These are phyloP conservation scores for Neuroterus valhalla DNA, from an alignment of 1,140 invertebrate genomes.

Conservation along the genomic window DNA sequence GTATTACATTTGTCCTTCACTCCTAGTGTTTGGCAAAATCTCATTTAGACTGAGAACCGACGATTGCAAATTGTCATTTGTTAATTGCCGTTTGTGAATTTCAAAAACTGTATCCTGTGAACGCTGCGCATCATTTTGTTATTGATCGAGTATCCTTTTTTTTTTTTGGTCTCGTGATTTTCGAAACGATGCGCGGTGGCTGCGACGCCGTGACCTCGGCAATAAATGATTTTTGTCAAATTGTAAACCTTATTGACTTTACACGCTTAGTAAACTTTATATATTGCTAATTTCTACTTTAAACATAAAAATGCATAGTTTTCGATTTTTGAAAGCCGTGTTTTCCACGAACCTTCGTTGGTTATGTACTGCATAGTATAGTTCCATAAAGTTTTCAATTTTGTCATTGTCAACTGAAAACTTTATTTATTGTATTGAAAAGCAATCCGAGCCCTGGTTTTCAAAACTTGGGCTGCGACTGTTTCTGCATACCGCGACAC, in stretches of 20 bases:
- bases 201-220: slow-evolving; percentile 11
- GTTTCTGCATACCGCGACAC: slow-evolving; percentile 25
- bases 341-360: slow-evolving; percentile 25
- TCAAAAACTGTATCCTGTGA: background rate
- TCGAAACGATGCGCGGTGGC: background rate
- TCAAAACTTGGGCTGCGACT: background rate
- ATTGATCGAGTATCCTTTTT: background rate
- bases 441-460: background rate
- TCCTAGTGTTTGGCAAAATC: slow-evolving; percentile 22
- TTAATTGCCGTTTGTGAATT: background rate
- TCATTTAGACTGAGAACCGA: slow-evolving; percentile 24
- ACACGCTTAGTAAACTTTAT: slow-evolving; percentile 22
- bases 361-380: no score
- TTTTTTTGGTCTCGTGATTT: slow-evolving; percentile 3
- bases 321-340: slow-evolving; percentile 23
- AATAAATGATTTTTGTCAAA: slow-evolving; percentile 25
- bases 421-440: slow-evolving; percentile 9
- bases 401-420: background rate
- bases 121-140: slow-evolving; percentile 14
- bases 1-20: slow-evolving; percentile 46
- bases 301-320: background rate
- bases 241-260: slow-evolving; percentile 5
- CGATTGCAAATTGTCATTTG: background rate
- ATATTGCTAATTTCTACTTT: slow-evolving; percentile 19
- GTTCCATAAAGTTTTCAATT: background rate